These are phyloP conservation scores for Liparis tanakae DNA, from an alignment of 2,797 vertebrate species.

Conservation along the genomic window DNA sequence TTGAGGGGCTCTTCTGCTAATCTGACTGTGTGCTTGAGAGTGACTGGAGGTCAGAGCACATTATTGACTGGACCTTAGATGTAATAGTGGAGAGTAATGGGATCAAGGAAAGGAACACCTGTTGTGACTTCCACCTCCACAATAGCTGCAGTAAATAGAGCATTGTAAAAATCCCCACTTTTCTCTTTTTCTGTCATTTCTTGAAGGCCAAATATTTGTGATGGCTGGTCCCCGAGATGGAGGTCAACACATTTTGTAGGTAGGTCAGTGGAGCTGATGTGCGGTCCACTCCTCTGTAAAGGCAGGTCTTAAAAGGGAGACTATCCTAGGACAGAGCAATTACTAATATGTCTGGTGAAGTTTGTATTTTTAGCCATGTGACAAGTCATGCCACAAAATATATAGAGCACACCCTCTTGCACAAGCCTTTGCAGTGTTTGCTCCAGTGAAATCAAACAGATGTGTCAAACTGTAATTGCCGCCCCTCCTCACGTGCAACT, in stretches of 20 bases:
- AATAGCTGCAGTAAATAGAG: constrained; percentile 39
- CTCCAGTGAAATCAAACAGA: background rate
- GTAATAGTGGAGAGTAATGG: constrained; percentile 32
- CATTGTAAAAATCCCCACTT: constrained; percentile 24
- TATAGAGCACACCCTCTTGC: constrained; percentile 13
- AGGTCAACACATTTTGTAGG: constrained; percentile 49
- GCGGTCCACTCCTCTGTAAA: constrained; percentile 29
- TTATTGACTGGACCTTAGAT: constrained; percentile 35
- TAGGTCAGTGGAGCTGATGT: constrained; percentile 48
- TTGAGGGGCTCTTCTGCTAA: constrained; percentile 16
- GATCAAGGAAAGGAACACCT: constrained; percentile 41
- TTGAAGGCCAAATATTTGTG: constrained; percentile 55
- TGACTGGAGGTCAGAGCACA: constrained; percentile 26
- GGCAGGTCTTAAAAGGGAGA: constrained; percentile 13
- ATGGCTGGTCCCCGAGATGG: constrained; percentile 26
- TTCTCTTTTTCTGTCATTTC: constrained; percentile 44
- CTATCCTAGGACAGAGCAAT: constrained; percentile 30
- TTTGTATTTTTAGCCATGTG: constrained; percentile 30
- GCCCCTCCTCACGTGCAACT: background rate
- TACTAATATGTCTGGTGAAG: constrained; percentile 28
- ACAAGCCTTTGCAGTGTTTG: background rate
- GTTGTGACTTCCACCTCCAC: constrained; percentile 11
- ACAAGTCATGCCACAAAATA: constrained; percentile 15
- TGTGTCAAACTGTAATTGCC: background rate
- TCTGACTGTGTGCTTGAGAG: constrained; percentile 24